phyloP scores from a whole-genome alignment of 2,113 vertebrate genomes.

The Callocephalon fimbriatum region DNA sequence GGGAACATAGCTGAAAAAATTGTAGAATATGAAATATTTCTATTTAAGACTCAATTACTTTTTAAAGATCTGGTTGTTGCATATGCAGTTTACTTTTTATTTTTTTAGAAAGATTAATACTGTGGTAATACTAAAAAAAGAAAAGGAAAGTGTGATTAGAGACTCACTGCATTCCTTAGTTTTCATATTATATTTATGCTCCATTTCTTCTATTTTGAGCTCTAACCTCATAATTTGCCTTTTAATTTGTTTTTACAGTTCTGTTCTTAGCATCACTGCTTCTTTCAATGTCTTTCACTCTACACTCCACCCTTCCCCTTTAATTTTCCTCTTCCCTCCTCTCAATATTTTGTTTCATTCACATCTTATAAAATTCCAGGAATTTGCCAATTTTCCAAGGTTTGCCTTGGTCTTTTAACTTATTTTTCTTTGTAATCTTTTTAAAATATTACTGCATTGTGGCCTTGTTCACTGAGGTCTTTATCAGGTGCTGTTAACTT shows the following conservation, averaged over 20 bases:
- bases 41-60: neutral
- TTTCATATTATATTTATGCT: neutral
- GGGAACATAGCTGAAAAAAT: neutral
- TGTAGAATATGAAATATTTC: neutral
- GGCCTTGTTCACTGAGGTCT: neutral
- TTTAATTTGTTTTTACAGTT: neutral
- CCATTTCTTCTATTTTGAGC: neutral
- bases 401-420: neutral
- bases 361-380: neutral
- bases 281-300: neutral
- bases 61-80: neutral
- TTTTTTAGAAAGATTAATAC: neutral
- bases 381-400: neutral
- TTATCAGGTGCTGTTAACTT: neutral
- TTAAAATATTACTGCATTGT: neutral
- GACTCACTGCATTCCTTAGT: neutral
- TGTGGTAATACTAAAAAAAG: neutral
- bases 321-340: neutral
- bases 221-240: neutral
- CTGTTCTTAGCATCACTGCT: neutral
- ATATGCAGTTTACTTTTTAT: accelerated
- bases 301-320: accelerated
- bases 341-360: neutral
- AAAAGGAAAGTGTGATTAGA: neutral
- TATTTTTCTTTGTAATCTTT: neutral